Conservation (phyloP, 2,888 invertebrate species). For the Eristalinus aeneus region DNA sequence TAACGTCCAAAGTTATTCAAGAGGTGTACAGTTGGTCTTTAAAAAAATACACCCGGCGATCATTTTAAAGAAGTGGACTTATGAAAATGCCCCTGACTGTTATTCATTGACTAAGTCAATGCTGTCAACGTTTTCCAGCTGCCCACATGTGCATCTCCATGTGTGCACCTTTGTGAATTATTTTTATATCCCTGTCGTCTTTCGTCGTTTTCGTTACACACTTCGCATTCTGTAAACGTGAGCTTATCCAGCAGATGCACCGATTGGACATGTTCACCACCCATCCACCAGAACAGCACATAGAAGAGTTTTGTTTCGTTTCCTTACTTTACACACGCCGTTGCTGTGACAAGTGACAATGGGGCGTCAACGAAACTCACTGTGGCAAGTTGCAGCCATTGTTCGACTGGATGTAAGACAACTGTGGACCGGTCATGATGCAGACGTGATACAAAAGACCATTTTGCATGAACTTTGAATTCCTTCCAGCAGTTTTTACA, state of each 20-base stretch:
- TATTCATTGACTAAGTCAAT: background rate
- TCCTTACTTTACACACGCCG: background rate
- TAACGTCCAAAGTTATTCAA: too few species aligned
- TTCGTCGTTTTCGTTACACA: background rate
- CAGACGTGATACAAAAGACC: background rate
- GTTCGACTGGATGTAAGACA: constrained; percentile 1
- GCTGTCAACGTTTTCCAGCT: background rate
- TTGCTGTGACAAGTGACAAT: background rate
- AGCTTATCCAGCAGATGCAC: background rate
- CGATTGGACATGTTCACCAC: background rate
- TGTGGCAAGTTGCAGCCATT: background rate
- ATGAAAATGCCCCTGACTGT: background rate
- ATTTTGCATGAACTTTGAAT: background rate
- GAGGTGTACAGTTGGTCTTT: too few species aligned
- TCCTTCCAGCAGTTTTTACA: background rate
- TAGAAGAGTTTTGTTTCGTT: background rate
- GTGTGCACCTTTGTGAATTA: background rate
- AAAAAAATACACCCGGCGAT: too few species aligned
- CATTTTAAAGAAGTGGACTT: background rate
- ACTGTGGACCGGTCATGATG: background rate
- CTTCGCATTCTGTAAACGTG: background rate
- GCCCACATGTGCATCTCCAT: background rate
- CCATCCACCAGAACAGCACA: too few species aligned
- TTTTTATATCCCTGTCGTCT: background rate
- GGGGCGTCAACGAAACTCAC: background rate